Conservation (phyloP, 2,113 vertebrate species). For the Hippotragus niger region DNA sequence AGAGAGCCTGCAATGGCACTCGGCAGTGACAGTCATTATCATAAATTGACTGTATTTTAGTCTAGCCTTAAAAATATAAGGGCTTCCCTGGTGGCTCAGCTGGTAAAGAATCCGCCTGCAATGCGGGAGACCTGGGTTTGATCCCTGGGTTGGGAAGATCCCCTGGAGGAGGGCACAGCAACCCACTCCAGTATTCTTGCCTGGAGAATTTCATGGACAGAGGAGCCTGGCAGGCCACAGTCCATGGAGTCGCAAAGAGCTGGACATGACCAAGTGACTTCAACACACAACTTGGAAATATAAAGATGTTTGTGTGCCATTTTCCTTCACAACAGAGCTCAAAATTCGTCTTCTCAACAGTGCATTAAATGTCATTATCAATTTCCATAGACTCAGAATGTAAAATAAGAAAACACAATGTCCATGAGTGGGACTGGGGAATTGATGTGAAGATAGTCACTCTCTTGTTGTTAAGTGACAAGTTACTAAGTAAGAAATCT, state of each 20-base stretch:
- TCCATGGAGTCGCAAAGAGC: neutral
- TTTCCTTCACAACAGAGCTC: conserved; percentile 27
- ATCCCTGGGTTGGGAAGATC: neutral
- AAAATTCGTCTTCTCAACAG: conserved; percentile 49
- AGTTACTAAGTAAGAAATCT: neutral
- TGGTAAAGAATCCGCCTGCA: neutral
- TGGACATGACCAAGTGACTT: neutral
- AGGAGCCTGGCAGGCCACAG: neutral
- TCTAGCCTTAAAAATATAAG: conserved; percentile 42
- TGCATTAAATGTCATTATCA: conserved; percentile 44
- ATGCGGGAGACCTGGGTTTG: neutral
- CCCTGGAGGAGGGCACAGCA: neutral
- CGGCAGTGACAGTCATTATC: conserved; percentile 26
- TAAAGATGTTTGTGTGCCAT: conserved; percentile 46
- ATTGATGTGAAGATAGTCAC: neutral
- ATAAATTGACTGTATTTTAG: conserved; percentile 47
- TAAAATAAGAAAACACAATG: neutral
- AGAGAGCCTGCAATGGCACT: conserved; percentile 12
- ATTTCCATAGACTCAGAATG: conserved; percentile 17
- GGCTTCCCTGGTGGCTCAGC: neutral
- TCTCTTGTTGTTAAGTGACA: neutral
- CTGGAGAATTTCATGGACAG: neutral
- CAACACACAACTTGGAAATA: conserved; percentile 23
- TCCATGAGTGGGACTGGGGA: neutral
- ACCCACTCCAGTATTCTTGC: neutral